Evolutionary conservation across 2,797 vertebrate species (phyloP).

Genomic region (Microctenopoma stevenorrisi): DNA sequence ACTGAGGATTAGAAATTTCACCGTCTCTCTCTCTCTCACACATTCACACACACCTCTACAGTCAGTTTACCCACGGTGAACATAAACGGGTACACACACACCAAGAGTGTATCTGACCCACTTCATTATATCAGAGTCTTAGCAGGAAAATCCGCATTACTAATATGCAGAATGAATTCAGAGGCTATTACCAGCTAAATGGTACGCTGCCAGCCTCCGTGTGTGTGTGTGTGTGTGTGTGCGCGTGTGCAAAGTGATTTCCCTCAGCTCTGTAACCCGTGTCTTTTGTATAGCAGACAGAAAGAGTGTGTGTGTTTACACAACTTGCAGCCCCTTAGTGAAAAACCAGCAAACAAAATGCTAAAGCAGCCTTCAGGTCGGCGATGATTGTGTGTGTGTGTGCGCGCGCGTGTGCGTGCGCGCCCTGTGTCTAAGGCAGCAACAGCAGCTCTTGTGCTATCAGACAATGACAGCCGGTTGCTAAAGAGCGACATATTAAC

Average conservation of each 20-base stretch:
- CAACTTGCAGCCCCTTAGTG: conserved; percentile 22
- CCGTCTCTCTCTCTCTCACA: conserved; percentile 13
- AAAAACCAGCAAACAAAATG: conserved; percentile 33
- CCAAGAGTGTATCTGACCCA: conserved; percentile 40
- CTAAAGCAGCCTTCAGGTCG: conserved; percentile 32
- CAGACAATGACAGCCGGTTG: conserved; percentile 58
- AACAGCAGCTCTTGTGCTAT: conserved; percentile 34
- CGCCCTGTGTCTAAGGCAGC: conserved; percentile 26
- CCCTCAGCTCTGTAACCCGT: conserved; percentile 11
- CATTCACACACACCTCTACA: conserved; percentile 11
- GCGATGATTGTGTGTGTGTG: conserved; percentile 1
- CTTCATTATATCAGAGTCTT: conserved; percentile 57
- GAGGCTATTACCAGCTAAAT: conserved; percentile 56
- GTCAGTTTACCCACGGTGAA: neutral
- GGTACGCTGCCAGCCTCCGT: conserved; percentile 16
- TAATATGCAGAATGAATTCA: conserved; percentile 56
- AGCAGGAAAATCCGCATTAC: conserved; percentile 59
- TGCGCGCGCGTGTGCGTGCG: conserved; percentile 16
- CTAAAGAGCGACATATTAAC: conserved; percentile 31
- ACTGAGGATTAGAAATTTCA: conserved; percentile 57
- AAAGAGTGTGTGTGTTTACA: neutral
- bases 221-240: conserved; percentile 16
- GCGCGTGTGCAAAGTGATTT: conserved; percentile 27
- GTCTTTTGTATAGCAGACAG: conserved; percentile 1
- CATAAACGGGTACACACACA: conserved; percentile 3